Conservation (phyloP, 2,113 vertebrate genomes). For the Nerophis lumbriciformis region DNA sequence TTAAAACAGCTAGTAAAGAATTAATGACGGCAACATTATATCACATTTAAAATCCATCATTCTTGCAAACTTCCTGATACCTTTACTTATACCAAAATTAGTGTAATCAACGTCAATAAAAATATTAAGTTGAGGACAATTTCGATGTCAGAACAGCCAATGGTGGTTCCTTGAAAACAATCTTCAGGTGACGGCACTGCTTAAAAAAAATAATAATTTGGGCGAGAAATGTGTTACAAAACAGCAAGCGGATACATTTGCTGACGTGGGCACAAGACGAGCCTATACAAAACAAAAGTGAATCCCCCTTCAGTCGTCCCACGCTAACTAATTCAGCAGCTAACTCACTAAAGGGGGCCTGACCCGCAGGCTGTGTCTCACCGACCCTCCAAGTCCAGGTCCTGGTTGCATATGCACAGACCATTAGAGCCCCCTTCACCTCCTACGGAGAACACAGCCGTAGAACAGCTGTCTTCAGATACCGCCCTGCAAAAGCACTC, state of each 20-base stretch:
- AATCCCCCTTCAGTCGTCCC: slow-evolving; percentile 47
- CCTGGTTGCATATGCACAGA: slow-evolving; percentile 38
- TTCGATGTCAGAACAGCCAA: too few species aligned
- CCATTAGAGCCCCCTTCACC: slow-evolving; percentile 48
- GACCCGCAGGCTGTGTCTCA: slow-evolving; percentile 42
- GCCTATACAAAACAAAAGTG: slow-evolving; percentile 33
- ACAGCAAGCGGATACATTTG: slow-evolving; percentile 24
- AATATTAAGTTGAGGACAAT: too few species aligned
- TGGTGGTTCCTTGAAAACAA: slow-evolving; percentile 8
- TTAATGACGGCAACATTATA: too few species aligned
- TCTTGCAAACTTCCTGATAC: too few species aligned
- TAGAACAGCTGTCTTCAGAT: slow-evolving; percentile 58
- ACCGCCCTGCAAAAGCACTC: slow-evolving; percentile 51
- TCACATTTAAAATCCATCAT: too few species aligned
- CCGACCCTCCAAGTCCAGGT: slow-evolving; percentile 19
- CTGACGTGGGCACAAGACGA: slow-evolving; percentile 38
- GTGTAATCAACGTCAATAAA: too few species aligned
- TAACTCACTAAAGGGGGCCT: slow-evolving; percentile 45
- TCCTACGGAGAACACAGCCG: slow-evolving; percentile 44
- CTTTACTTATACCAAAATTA: too few species aligned
- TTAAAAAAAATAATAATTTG: slow-evolving; percentile 23
- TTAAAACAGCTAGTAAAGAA: too few species aligned
- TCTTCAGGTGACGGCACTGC: slow-evolving; percentile 32
- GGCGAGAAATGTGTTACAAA: slow-evolving; percentile 12
- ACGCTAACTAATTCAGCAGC: slow-evolving; percentile 53